Percentiles rank a stretch among this genome's conserved stretches.
phyloP scores from a whole-genome alignment of 2,113 vertebrate genomes.

The Sphyrna mokarran region DNA sequence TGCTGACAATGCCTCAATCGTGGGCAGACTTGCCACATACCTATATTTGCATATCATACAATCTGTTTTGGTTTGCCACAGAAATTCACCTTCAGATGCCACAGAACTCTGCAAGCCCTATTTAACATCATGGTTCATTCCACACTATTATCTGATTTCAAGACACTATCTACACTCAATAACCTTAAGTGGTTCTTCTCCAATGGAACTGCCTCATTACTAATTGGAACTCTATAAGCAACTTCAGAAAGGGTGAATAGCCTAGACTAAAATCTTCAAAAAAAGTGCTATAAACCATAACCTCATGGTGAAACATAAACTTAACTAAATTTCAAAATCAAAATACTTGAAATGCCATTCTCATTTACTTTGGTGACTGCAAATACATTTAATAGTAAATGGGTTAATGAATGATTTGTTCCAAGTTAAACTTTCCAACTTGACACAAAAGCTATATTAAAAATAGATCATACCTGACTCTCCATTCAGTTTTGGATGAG shows the following conservation, averaged over 20 bases:
- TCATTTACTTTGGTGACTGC: not conserved
- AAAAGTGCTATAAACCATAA: not conserved
- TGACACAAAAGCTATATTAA: not conserved
- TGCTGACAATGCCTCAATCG: not conserved
- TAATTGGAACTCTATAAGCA: no score
- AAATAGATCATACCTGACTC: slow-evolving; percentile 72
- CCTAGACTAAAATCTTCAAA: not conserved
- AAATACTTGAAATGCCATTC: not conserved
- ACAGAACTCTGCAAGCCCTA: not conserved
- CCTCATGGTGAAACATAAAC: not conserved
- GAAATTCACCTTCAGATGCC: not conserved
- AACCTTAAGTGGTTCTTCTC: not conserved
- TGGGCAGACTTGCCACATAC: not conserved
- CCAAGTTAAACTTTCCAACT: not conserved
- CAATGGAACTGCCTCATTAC: not conserved
- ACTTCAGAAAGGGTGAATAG: not conserved
- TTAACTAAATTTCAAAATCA: not conserved
- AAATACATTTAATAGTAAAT: not conserved
- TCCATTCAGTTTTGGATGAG: slow-evolving; percentile 97
- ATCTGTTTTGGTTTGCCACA: not conserved
- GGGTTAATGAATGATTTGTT: not conserved
- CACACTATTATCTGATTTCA: not conserved
- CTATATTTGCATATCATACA: not conserved
- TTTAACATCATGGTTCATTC: not conserved
- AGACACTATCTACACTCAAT: not conserved